These are phyloP conservation scores for Proisotoma minuta DNA, from an alignment of 2,888 invertebrate species.

Conservation along the genomic window DNA sequence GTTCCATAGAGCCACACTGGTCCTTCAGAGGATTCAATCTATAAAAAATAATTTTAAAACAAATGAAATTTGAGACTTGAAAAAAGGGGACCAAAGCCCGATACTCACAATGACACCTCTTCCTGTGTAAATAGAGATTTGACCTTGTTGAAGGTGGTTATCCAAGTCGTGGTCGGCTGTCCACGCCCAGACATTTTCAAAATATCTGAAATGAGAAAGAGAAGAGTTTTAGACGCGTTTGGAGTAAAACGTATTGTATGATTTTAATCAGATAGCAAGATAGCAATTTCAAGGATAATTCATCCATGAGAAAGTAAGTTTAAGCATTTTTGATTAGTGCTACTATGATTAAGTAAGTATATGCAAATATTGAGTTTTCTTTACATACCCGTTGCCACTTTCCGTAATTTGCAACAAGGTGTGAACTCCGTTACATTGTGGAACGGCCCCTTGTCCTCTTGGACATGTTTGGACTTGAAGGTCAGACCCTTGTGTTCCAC, in stretches of 20 bases:
- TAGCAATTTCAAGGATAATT: too few species aligned
- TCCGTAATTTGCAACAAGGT: slow-evolving; percentile 38
- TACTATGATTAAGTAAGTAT: too few species aligned
- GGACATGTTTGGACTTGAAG: slow-evolving; percentile 31
- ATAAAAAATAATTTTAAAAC: not conserved
- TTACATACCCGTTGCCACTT: slow-evolving; percentile 27
- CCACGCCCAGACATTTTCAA: slow-evolving; percentile 45
- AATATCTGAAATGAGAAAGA: too few species aligned
- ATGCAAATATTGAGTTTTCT: too few species aligned
- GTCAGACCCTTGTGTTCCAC: slow-evolving; percentile 34
- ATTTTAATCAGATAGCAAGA: too few species aligned
- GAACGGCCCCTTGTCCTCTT: slow-evolving; percentile 17
- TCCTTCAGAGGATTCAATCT: slow-evolving; percentile 33
- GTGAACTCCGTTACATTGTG: slow-evolving; percentile 30
- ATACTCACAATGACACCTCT: slow-evolving; percentile 35
- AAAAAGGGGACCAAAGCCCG: too few species aligned
- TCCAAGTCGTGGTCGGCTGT: slow-evolving; percentile 39
- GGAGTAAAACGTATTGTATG: too few species aligned
- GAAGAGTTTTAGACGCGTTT: too few species aligned
- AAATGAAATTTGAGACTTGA: too few species aligned
- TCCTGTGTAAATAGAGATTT: slow-evolving; percentile 39
- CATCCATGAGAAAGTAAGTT: too few species aligned
- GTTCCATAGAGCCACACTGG: slow-evolving; percentile 43
- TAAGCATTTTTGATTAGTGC: too few species aligned
- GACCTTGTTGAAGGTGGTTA: slow-evolving; percentile 36